A percentile compares a stretch with the other conserved stretches of the same genome.
phyloP scores from a whole-genome alignment of 1,140 invertebrate species.

The Pseudachorutes palmiensis region DNA sequence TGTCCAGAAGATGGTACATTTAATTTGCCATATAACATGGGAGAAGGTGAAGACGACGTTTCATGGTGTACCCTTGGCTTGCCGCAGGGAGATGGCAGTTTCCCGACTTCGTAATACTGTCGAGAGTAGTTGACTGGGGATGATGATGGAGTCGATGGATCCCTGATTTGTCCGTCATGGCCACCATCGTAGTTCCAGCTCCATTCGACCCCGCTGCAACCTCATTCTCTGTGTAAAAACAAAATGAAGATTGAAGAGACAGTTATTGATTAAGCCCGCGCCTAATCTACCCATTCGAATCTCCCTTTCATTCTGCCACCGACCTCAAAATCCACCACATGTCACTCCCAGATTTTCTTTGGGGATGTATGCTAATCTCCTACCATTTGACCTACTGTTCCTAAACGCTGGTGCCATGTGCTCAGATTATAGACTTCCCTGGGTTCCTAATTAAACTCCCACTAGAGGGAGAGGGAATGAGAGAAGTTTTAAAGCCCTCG shows the following conservation, averaged over 20 bases:
- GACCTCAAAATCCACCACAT: too few species aligned
- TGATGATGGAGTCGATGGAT: slow-evolving; percentile 31
- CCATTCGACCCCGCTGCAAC: slow-evolving; percentile 31
- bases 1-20: slow-evolving; percentile 30
- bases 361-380: too few species aligned
- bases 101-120: slow-evolving; percentile 37
- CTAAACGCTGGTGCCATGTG: too few species aligned
- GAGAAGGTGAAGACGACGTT: slow-evolving; percentile 35
- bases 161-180: slow-evolving; percentile 34
- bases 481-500: too few species aligned
- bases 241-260: slow-evolving; percentile 23
- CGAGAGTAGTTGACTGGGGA: slow-evolving; percentile 29
- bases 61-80: slow-evolving; percentile 37
- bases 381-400: too few species aligned
- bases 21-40: slow-evolving; percentile 37
- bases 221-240: slow-evolving; percentile 24
- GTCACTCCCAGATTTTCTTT: too few species aligned
- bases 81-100: slow-evolving; percentile 36
- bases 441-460: too few species aligned
- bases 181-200: slow-evolving; percentile 33
- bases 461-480: too few species aligned
- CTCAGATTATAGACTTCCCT: too few species aligned
- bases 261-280: neutral
- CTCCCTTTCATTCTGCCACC: too few species aligned
- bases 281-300: neutral